These are phyloP conservation scores for Hermaeophaga mercurialis DNA, from an alignment of 2,888 invertebrate species.

Conservation along the genomic window DNA sequence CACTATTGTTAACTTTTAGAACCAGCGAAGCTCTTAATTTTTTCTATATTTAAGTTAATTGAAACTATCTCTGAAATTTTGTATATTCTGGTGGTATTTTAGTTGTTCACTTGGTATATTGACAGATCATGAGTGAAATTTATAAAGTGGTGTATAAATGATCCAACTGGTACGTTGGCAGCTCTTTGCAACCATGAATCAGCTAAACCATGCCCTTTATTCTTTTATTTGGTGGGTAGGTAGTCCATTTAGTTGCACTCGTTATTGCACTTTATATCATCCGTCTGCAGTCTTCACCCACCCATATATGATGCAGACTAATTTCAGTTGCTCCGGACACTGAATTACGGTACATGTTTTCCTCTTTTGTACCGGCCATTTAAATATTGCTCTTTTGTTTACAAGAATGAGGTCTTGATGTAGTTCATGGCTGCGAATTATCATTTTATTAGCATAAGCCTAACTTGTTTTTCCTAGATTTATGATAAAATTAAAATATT, in stretches of 20 bases:
- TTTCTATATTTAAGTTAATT: too few relatives aligned
- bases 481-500: too few relatives aligned
- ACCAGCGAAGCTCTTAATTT: too few relatives aligned
- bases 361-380: conserved; percentile 9
- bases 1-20: too few relatives aligned
- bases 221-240: conserved; percentile 19
- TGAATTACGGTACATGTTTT: conserved; percentile 14
- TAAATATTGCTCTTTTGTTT: conserved; percentile 11
- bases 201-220: conserved; percentile 23
- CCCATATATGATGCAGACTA: conserved; percentile 18
- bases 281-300: conserved; percentile 18
- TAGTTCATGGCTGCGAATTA: too few relatives aligned
- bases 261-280: conserved; percentile 27
- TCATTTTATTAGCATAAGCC: too few relatives aligned
- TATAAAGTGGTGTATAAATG: conserved; percentile 20
- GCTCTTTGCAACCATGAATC: conserved; percentile 20
- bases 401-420: too few relatives aligned
- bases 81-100: too few relatives aligned
- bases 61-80: too few relatives aligned
- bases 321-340: conserved; percentile 15
- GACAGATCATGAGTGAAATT: conserved; percentile 19
- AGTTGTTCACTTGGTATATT: conserved; percentile 10
- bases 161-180: conserved; percentile 14
- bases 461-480: too few relatives aligned
- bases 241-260: conserved; percentile 21